A percentile compares a stretch with the other conserved stretches of the same genome.
Evolutionary conservation across 2,113 vertebrate species (phyloP).

Genomic region (Bos indicus): DNA sequence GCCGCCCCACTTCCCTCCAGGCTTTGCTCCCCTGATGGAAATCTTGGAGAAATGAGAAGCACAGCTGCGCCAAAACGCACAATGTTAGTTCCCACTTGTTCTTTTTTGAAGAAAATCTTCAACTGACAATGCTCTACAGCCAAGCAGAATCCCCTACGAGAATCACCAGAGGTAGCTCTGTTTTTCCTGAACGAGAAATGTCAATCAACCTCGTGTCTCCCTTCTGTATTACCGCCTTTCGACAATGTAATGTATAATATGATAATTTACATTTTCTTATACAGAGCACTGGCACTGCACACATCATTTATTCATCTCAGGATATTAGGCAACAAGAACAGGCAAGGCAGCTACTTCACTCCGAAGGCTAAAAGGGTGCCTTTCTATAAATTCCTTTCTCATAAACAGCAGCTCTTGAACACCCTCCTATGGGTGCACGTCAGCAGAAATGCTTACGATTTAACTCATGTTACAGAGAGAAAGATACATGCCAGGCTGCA

Average conservation of each 20-base stretch:
- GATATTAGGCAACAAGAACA: not conserved
- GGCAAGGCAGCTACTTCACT: not conserved
- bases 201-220: not conserved
- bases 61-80: not conserved
- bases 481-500: fast-evolving
- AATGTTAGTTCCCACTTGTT: not conserved
- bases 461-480: not conserved
- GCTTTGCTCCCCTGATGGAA: not conserved
- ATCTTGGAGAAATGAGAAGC: not conserved
- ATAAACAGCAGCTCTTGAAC: not conserved
- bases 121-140: not conserved
- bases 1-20: not conserved
- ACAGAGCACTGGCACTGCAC: not conserved
- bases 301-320: not conserved
- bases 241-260: not conserved
- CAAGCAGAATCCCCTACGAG: not conserved
- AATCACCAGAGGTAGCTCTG: not conserved
- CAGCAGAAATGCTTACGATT: not conserved
- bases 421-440: not conserved
- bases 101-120: not conserved
- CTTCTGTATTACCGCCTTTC: not conserved
- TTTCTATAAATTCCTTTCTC: not conserved
- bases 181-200: not conserved
- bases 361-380: not conserved
- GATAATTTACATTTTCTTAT: constrained; percentile 20